A percentile compares a stretch with the other conserved stretches of the same genome.
phyloP scores from a whole-genome alignment of 2,797 vertebrate species.

The Leptoclinus maculatus region DNA sequence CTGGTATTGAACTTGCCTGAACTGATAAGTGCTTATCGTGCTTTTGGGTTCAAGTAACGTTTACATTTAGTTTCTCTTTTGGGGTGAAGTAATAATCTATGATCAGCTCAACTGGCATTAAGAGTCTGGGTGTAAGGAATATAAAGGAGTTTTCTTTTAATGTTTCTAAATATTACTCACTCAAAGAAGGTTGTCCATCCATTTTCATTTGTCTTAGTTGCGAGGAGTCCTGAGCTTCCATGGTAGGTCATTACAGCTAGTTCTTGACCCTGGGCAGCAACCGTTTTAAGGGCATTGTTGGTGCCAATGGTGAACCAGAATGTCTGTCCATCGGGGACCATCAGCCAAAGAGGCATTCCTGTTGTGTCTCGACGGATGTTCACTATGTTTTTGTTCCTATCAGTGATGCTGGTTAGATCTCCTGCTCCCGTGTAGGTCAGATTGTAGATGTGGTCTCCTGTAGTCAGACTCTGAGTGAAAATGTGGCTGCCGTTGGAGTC shows the following conservation, averaged over 20 bases:
- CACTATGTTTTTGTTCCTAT: conserved; percentile 94
- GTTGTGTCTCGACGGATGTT: conserved; percentile 92
- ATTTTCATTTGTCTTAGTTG: conserved; percentile 96
- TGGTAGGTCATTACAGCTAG: conserved; percentile 97
- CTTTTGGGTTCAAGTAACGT: neutral
- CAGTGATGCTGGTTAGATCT: conserved; percentile 91
- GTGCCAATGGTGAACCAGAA: conserved; percentile 99
- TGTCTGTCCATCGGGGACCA: conserved; percentile 94
- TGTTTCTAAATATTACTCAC: conserved; percentile 85
- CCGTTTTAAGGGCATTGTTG: conserved; percentile 93
- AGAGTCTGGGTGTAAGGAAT: conserved; percentile 23
- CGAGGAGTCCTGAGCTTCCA: conserved; percentile 94
- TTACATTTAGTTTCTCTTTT: conserved; percentile 22
- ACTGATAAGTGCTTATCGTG: neutral
- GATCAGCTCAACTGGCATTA: conserved; percentile 34
- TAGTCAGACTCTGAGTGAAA: conserved; percentile 95
- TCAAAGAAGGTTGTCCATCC: conserved; percentile 99
- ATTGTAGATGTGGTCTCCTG: conserved; percentile 96
- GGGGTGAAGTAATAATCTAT: conserved; percentile 35
- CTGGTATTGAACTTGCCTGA: neutral
- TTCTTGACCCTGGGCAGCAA: conserved; percentile 94
- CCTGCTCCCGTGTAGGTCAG: conserved; percentile 93
- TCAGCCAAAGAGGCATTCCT: conserved; percentile 95
- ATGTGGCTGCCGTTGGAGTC: conserved; percentile 96
- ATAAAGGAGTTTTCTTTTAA: conserved; percentile 14